Percentiles rank a stretch among this genome's conserved stretches.
Conservation (phyloP, 2,888 invertebrate species). For the Metellina segmentata region DNA sequence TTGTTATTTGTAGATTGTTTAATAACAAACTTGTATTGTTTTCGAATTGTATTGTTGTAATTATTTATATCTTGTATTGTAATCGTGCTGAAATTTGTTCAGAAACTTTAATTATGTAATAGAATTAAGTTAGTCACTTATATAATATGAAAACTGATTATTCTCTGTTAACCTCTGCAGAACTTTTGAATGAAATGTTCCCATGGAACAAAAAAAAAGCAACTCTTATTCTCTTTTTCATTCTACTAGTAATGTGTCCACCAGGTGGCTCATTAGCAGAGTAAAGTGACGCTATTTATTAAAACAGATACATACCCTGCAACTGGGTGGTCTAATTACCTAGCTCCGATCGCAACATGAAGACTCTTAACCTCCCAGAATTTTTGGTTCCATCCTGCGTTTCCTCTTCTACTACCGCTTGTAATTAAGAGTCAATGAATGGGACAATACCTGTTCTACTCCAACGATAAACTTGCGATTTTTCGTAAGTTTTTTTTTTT, state of each 20-base stretch:
- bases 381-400: slow-evolving; percentile 18
- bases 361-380: slow-evolving; percentile 61
- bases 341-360: slow-evolving; percentile 38
- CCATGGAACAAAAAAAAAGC: background rate
- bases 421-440: slow-evolving; percentile 64
- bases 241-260: background rate
- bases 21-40: too few relatives aligned
- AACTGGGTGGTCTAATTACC: slow-evolving; percentile 73
- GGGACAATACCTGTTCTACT: slow-evolving; percentile 35
- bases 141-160: too few relatives aligned
- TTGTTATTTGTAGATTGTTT: too few relatives aligned
- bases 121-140: too few relatives aligned
- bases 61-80: too few relatives aligned
- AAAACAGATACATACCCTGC: slow-evolving; percentile 21
- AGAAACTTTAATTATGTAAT: too few relatives aligned
- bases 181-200: background rate
- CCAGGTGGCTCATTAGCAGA: slow-evolving; percentile 62
- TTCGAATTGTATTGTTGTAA: too few relatives aligned
- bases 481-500: too few relatives aligned
- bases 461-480: background rate
- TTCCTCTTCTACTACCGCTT: slow-evolving; percentile 15
- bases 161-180: background rate
- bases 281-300: slow-evolving; percentile 47
- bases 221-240: background rate
- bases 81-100: too few relatives aligned